Evolutionary conservation across 2,797 vertebrate species (phyloP).

Genomic region (Melanotaenia parkinsoni): DNA sequence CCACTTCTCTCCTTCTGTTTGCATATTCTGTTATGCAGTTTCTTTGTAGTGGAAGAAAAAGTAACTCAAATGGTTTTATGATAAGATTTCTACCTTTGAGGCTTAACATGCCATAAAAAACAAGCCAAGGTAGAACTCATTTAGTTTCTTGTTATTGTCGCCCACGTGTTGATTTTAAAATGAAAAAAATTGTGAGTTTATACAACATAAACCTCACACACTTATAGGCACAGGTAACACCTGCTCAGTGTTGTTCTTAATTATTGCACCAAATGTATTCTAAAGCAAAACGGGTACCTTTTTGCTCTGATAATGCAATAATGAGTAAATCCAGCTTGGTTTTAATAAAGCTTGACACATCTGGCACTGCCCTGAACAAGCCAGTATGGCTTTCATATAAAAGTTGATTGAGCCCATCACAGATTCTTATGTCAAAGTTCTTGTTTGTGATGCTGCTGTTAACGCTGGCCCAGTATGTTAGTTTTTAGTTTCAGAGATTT

Average conservation of each 20-base stretch:
- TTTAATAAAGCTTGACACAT: not conserved
- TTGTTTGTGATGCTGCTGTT: not conserved
- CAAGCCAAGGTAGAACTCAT: not conserved
- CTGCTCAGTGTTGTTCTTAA: not conserved
- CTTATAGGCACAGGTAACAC: not conserved
- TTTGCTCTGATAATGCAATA: not conserved
- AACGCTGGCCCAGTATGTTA: constrained; percentile 2
- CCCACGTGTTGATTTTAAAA: not conserved
- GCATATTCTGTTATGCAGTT: constrained; percentile 29
- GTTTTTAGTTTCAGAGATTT: not conserved
- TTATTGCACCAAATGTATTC: not conserved
- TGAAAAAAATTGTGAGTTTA: not conserved
- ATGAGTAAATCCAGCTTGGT: not conserved
- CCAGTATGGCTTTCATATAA: not conserved
- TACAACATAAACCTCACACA: not conserved
- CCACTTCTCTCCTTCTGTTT: constrained; percentile 9
- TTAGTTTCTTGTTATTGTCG: not conserved
- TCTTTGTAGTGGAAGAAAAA: constrained; percentile 10
- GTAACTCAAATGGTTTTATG: constrained; percentile 18
- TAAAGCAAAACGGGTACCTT: not conserved
- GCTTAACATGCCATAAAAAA: not conserved
- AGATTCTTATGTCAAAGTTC: constrained; percentile 10
- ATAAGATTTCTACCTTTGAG: constrained; percentile 36
- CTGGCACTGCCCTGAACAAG: not conserved
- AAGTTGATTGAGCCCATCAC: not conserved